Base-by-base conservation (phyloP, 2,797 vertebrate genomes). In the Distichodus sexfasciatus region DNA sequence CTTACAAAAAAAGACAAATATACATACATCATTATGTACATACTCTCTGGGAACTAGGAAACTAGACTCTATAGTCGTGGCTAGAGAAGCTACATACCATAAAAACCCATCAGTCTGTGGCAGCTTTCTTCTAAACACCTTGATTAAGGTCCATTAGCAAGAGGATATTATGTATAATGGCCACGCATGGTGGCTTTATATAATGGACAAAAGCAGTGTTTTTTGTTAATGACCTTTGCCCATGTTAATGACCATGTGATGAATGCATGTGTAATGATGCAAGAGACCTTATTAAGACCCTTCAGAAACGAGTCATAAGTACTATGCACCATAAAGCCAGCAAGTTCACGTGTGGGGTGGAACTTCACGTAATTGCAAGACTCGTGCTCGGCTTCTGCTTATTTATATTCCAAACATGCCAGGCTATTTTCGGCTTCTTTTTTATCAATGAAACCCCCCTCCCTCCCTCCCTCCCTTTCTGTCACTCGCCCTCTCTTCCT, bases 361-460 rank as follows among this genome's bases (percentile, higher is more conserved):
- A 51, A 48, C 28, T 15, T 40, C 69, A 50, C 44, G 21, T 26
- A 59, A 41, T n/a, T 21, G 15, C 23, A n/a, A 15, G 19, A 11
- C 23, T 23, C 33, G 26, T 44, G 38, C 59, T 58, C 38, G 57
- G 63, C 53, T 67, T 58, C 12, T 17, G 29, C 24, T 57, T 50
- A 48, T 28, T 67, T 41, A 58, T 67, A 76, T 79, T 79, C 66
- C 1, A 24, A 24, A 12, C 77, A 79, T 33, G 57, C 68, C 59
- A 31, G 43, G 48, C 66, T 53, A 51, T 69, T 76, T 70, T 66
- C 66, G 54, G 70, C 9, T 15, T 29, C 15, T 46, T 47, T 33
- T 63, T 70, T 67, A 75, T 76, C 75, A 79, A 76, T 79, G 71
- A 74, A 68, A 29, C 50, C 29, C 11, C 17, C 63, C 55, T 15